phyloP scores from a whole-genome alignment of 2,113 vertebrate genomes.

The Centrocercus urophasianus region DNA sequence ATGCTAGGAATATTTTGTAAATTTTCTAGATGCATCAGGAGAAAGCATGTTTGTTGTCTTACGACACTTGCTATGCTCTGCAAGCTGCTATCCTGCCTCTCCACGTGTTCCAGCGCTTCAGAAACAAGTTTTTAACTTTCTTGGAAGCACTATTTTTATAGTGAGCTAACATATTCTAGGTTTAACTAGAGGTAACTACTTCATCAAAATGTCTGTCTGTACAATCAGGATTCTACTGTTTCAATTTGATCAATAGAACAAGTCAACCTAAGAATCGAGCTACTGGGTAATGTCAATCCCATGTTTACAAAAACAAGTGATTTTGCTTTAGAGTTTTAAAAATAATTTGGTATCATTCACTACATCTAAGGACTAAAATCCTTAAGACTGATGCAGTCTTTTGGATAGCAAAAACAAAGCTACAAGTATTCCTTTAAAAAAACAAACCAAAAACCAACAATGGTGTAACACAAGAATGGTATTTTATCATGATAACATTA shows the following conservation, averaged over 20 bases:
- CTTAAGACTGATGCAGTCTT: background rate
- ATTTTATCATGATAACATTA: background rate
- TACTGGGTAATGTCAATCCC: rapidly evolving
- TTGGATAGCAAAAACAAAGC: background rate
- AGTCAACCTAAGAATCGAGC: background rate
- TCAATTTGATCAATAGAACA: background rate
- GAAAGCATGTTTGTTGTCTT: background rate
- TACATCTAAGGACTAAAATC: background rate
- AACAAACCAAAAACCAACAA: background rate
- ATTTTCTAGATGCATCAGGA: background rate
- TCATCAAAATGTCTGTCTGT: background rate
- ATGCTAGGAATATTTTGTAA: background rate
- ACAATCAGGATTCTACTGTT: background rate
- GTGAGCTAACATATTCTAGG: background rate
- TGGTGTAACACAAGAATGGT: background rate
- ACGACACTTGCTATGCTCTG: background rate
- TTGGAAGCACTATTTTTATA: background rate
- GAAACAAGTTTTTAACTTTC: background rate
- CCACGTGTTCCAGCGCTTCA: background rate
- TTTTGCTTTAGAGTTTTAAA: background rate
- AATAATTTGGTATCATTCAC: background rate
- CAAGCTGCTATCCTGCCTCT: background rate
- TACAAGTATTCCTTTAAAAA: background rate
- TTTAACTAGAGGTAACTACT: background rate
- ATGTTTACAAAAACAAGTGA: background rate